Evolutionary conservation across 1,140 invertebrate genomes (phyloP).

Genomic region (Chionoecetes opilio): DNA sequence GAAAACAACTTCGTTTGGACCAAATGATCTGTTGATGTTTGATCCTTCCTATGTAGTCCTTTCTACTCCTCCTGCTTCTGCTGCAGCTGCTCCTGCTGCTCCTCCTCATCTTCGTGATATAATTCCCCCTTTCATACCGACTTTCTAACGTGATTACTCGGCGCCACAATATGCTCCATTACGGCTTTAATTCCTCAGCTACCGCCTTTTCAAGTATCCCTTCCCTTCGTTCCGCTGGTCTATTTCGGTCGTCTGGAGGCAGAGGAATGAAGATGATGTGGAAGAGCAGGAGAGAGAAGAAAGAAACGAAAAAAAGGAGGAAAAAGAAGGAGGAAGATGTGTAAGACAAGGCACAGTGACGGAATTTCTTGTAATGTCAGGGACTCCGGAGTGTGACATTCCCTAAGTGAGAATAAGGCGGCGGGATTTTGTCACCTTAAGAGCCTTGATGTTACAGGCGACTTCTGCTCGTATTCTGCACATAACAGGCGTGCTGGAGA

Average conservation of each 20-base stretch:
- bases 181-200: constrained; percentile 46
- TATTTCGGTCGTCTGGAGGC: neutral
- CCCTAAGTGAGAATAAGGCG: neutral
- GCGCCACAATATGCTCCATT: constrained; percentile 55
- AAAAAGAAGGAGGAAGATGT: neutral
- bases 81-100: neutral
- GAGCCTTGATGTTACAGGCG: neutral
- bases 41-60: no score
- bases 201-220: constrained; percentile 35
- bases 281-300: neutral
- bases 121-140: constrained; percentile 45
- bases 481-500: neutral
- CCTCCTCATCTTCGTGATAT: neutral
- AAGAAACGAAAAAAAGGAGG: neutral
- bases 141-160: constrained; percentile 48
- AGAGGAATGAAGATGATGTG: neutral
- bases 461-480: neutral
- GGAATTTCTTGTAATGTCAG: neutral
- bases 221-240: neutral
- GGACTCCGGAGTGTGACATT: neutral
- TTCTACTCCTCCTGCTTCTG: neutral
- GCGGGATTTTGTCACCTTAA: neutral
- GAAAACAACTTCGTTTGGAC: no score
- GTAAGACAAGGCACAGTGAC: neutral
- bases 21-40: no score